Conservation (phyloP, 2,888 invertebrate species). For the Rhimphoctona megacephalus region DNA sequence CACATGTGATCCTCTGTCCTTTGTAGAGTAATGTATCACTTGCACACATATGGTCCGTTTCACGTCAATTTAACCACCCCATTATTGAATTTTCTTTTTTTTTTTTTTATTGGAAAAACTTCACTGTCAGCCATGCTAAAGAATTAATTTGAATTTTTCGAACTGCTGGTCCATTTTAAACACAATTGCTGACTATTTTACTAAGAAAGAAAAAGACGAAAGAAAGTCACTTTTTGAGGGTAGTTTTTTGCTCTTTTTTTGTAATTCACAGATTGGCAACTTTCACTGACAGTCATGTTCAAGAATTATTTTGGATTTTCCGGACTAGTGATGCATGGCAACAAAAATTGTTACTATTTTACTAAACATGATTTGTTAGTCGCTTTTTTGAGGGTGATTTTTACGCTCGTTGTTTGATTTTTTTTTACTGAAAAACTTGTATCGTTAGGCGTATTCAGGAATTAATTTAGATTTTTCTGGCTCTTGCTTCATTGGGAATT, state of each 20-base stretch:
- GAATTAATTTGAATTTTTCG: neutral
- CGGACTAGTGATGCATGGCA: too few relatives aligned
- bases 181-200: neutral
- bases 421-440: neutral
- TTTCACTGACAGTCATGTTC: too few relatives aligned
- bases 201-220: neutral
- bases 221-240: neutral
- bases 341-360: too few relatives aligned
- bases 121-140: neutral
- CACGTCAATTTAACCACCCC: neutral
- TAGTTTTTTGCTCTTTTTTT: neutral
- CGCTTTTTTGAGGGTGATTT: neutral
- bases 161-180: neutral
- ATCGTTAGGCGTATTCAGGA: neutral
- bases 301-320: too few relatives aligned
- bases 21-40: constrained; percentile 17
- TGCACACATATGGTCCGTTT: neutral
- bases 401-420: neutral
- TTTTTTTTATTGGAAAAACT: constrained; percentile 3
- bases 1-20: constrained; percentile 29
- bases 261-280: too few relatives aligned
- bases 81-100: neutral
- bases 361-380: too few relatives aligned
- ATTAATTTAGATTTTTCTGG: neutral
- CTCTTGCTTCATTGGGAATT: neutral